Evolutionary conservation across 2,797 vertebrate genomes (phyloP), one percentile per base, ranked within the genome.

Genomic region (Clarias laeviceps): DNA sequence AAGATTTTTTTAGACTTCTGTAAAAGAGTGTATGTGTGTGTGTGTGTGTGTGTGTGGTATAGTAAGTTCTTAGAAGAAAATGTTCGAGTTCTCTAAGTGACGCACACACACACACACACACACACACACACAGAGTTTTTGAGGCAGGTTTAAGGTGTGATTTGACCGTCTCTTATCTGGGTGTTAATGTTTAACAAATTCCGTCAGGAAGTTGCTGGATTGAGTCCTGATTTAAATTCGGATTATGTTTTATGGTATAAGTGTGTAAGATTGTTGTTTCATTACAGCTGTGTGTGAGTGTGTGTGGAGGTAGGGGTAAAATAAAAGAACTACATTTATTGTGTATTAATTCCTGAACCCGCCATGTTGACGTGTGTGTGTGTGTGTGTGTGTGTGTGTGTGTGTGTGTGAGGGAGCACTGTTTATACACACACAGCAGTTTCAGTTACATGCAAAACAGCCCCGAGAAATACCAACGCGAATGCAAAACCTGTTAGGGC

Each of bases 181-280:
- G 14, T 54, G 40, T 74, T 74, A 74, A 74, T 74, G 15, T 74
- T 29, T 54, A 74, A 54, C 72, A 40, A 11, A 40, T 70, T 70
- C 9, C 34, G 18, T 45, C 45, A 56, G 45, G 45, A 17, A 17
- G 40, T 73, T 27, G 1, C 27, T 27, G 15, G 72, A 56, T 74
- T 27, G 72, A 29, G n/a, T 54, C 22, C 20, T 70, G 34, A 22
- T 5, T 37, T 37, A 40, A 37, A 22, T 37, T 40, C 1, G 20
- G 18, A 40, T 68, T 32, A 7, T 66, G 3, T 29, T n/a, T 65
- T 5, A 14, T 17, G 17, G 64, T 68, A 20, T 50, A 14, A 50
- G 45, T 40, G 34, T 70, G 11, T 70, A 17, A 22, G 32, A 70
- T 22, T 20, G 22, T 70, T 34, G 0, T 18, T 68, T 68, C 1